Conservation (phyloP, 2,113 vertebrate genomes). For the Oncorhynchus kisutch region DNA sequence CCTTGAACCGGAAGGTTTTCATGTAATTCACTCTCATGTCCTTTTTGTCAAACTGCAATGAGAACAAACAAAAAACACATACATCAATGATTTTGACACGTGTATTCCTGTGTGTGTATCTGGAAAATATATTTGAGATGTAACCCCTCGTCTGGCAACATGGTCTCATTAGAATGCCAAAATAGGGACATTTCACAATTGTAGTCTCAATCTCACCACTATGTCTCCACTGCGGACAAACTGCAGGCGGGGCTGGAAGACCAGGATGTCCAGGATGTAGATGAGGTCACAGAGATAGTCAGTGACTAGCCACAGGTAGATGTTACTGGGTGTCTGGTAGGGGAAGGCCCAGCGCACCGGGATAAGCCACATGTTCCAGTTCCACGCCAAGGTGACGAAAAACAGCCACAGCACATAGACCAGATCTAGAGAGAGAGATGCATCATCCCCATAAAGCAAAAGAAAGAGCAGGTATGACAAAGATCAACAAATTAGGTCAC, state of each 20-base stretch:
- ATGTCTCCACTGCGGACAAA: constrained; percentile 89
- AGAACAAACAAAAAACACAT: constrained; percentile 23
- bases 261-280: constrained; percentile 86
- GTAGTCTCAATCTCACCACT: constrained; percentile 77
- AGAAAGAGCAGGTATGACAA: not conserved
- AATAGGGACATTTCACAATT: constrained; percentile 13
- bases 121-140: not conserved
- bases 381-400: constrained; percentile 91
- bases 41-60: constrained; percentile 80
- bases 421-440: constrained; percentile 70
- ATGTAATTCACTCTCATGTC: constrained; percentile 91
- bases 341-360: constrained; percentile 89
- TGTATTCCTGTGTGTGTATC: not conserved
- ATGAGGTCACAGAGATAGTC: constrained; percentile 93
- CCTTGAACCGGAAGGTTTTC: constrained; percentile 87
- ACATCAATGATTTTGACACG: not conserved
- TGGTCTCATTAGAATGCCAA: too few relatives aligned
- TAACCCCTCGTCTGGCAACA: too few relatives aligned
- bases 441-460: too few relatives aligned
- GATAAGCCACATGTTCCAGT: constrained; percentile 98
- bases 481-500: not conserved
- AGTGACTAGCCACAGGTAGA: constrained; percentile 84
- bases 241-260: constrained; percentile 92
- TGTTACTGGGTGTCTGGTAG: constrained; percentile 82
- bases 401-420: constrained; percentile 94